Evolutionary conservation across 1,140 invertebrate genomes (phyloP).

Genomic region (Stegodyphus dumicola): DNA sequence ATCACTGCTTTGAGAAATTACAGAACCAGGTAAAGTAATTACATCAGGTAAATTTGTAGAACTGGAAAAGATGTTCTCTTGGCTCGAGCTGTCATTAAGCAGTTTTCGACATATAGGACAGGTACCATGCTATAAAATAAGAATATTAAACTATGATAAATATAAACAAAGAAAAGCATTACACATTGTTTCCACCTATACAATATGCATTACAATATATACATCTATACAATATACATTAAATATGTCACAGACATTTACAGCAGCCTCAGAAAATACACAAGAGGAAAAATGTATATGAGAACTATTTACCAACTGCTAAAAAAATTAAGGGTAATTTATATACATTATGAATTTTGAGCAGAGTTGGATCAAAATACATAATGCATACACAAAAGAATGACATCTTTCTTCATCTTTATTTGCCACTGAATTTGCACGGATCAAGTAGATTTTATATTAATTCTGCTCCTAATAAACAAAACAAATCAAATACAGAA

Average conservation of each 20-base stretch:
- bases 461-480: no score
- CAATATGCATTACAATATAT: neutral
- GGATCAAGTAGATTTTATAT: no score
- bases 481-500: no score
- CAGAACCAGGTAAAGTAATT: neutral
- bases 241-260: neutral
- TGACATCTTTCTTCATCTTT: no score
- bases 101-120: conserved; percentile 94
- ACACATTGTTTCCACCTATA: neutral
- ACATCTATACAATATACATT: neutral
- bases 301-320: no score
- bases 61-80: conserved; percentile 28
- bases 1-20: neutral
- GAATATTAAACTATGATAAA: neutral
- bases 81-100: conserved; percentile 71
- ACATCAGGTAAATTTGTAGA: conserved; percentile 5
- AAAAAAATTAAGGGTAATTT: no score
- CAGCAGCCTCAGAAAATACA: neutral
- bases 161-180: neutral
- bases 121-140: conserved; percentile 81
- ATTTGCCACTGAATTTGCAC: no score
- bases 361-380: no score
- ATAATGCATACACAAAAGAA: no score
- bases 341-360: no score
- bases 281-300: neutral